Evolutionary conservation across 2,797 vertebrate genomes (phyloP).

Genomic region (Pelobates cultripes): DNA sequence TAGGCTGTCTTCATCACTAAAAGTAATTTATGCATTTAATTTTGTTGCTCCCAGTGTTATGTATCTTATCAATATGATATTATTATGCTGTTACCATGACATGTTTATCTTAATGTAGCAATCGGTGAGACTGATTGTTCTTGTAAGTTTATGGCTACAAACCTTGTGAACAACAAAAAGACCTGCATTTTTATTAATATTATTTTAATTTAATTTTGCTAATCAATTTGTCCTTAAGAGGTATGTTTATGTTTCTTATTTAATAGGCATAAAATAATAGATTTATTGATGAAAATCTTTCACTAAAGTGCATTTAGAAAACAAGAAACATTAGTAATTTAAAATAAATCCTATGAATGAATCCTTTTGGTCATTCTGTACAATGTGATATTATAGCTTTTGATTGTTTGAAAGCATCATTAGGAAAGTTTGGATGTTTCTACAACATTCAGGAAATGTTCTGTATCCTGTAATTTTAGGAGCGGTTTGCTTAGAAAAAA

Average conservation of each 20-base stretch:
- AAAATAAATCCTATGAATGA: no score
- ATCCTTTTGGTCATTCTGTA: no score
- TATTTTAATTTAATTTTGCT: constrained; percentile 17
- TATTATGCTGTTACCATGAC: constrained; percentile 48
- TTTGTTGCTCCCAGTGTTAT: constrained; percentile 42
- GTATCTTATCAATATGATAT: constrained; percentile 50
- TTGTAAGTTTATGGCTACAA: constrained; percentile 34
- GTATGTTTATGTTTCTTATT: not conserved
- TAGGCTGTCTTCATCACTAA: constrained; percentile 38
- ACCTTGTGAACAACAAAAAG: constrained; percentile 16
- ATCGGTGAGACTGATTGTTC: constrained; percentile 29
- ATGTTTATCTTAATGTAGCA: constrained; percentile 46
- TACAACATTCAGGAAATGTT: no score
- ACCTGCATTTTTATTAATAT: not conserved
- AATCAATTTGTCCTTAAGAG: constrained; percentile 22
- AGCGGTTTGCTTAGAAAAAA: no score
- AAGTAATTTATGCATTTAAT: constrained; percentile 54
- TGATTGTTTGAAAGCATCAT: no score
- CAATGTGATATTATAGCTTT: no score
- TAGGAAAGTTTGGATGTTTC: no score
- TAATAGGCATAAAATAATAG: no score
- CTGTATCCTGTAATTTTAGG: no score
- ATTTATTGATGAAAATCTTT: no score
- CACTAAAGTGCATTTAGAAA: no score
- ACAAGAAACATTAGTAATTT: no score